Conservation (phyloP, 1,140 invertebrate species). For the Zaprionus ornatus region DNA sequence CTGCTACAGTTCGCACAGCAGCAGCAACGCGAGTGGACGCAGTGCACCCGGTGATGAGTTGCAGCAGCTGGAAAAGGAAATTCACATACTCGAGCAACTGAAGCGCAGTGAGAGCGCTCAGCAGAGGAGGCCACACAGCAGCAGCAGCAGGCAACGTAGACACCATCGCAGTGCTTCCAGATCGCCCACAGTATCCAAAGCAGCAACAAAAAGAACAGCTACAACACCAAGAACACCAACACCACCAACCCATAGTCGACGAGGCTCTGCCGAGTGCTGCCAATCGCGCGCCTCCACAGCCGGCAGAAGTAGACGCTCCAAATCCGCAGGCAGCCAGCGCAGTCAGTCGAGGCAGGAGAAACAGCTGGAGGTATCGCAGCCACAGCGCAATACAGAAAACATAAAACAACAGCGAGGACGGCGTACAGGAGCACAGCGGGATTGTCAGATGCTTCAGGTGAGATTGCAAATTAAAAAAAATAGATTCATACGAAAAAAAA, state of each 20-base stretch:
- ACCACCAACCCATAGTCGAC: slow-evolving; percentile 27
- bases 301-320: slow-evolving; percentile 56
- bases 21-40: slow-evolving; percentile 45
- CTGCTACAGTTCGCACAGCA: slow-evolving; percentile 76
- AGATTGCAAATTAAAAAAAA: neutral
- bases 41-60: slow-evolving; percentile 38
- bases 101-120: slow-evolving; percentile 49
- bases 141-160: slow-evolving; percentile 9
- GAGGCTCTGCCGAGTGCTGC: slow-evolving; percentile 43
- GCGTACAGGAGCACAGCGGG: slow-evolving; percentile 39
- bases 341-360: slow-evolving; percentile 39
- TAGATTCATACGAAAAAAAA: neutral
- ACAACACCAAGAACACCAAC: neutral
- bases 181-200: slow-evolving; percentile 43
- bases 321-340: slow-evolving; percentile 62
- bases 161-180: slow-evolving; percentile 53
- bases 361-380: neutral
- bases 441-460: slow-evolving; percentile 75
- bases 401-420: slow-evolving; percentile 9
- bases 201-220: neutral
- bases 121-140: slow-evolving; percentile 26
- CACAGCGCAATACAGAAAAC: neutral
- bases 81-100: slow-evolving; percentile 53
- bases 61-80: slow-evolving; percentile 60
- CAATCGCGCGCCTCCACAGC: slow-evolving; percentile 24